Evolutionary conservation across 2,888 invertebrate genomes (phyloP).

Genomic region (Melipona beecheii): DNA sequence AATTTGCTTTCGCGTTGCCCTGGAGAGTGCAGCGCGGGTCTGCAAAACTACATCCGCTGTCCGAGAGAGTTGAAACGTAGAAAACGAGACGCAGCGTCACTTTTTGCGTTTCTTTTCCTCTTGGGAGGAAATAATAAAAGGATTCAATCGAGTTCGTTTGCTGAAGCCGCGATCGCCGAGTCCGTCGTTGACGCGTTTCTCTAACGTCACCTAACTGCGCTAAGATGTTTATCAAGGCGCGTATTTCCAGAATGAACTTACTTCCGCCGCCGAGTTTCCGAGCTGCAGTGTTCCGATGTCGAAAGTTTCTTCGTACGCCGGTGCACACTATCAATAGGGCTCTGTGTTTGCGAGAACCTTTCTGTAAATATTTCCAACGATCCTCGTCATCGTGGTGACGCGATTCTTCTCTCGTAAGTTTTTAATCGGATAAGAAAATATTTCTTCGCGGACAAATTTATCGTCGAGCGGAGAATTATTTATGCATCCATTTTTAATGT

Average conservation of each 20-base stretch:
- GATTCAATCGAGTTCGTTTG: constrained; percentile 2
- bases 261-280: constrained; percentile 9
- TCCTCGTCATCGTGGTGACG: not conserved
- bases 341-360: not conserved
- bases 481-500: not conserved
- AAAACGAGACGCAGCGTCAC: not conserved
- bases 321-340: not conserved
- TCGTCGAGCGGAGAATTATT: too few species aligned
- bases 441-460: not conserved
- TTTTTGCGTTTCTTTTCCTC: not conserved
- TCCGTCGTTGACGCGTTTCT: constrained; percentile 19
- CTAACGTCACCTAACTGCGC: constrained; percentile 9
- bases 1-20: too few species aligned
- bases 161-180: not conserved
- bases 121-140: not conserved
- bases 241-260: constrained; percentile 7
- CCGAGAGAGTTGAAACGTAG: not conserved
- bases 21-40: too few species aligned
- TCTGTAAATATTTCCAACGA: not conserved
- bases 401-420: too few species aligned
- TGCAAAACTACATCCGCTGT: not conserved
- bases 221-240: constrained; percentile 15
- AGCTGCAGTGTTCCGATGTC: not conserved
- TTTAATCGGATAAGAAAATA: not conserved
- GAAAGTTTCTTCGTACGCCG: constrained; percentile 2